Evolutionary conservation across 2,113 vertebrate species (phyloP).

Genomic region (Shinisaurus crocodilurus): DNA sequence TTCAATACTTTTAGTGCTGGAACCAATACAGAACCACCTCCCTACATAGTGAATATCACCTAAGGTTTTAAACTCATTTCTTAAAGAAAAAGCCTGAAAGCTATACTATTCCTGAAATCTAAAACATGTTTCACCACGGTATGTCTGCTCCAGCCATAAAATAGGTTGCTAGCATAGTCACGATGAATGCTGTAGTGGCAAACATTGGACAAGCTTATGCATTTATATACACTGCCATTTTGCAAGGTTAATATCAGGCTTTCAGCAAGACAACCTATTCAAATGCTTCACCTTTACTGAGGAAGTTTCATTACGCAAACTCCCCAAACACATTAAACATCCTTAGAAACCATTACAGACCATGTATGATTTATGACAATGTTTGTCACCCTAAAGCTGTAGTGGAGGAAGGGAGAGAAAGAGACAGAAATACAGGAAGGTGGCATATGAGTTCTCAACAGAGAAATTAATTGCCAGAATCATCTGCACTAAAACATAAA

Average conservation of each 20-base stretch:
- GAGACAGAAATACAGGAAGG: background rate
- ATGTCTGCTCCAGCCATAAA: background rate
- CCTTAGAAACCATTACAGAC: conserved; percentile 51
- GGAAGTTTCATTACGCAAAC: conserved; percentile 50
- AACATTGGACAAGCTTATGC: background rate
- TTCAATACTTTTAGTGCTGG: background rate
- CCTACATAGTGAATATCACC: background rate
- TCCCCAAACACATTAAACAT: conserved; percentile 54
- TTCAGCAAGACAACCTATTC: conserved; percentile 13
- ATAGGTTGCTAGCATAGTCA: conserved; percentile 24
- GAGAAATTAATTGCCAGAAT: conserved; percentile 57
- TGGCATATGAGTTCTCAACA: conserved; percentile 18
- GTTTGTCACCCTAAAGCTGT: conserved; percentile 47
- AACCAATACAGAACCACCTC: background rate
- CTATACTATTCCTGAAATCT: background rate
- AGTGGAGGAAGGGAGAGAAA: background rate
- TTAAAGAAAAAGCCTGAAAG: background rate
- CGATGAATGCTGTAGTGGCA: conserved; percentile 22
- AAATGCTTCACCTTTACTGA: conserved; percentile 33
- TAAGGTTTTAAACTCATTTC: background rate
- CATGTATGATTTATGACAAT: conserved; percentile 50
- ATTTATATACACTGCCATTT: background rate
- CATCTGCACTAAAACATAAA: conserved; percentile 26
- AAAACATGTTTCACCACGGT: background rate
- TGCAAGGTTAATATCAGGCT: conserved; percentile 40